Conservation (phyloP, 2,113 vertebrate genomes). For the Rhegmatorhina hoffmannsi region DNA sequence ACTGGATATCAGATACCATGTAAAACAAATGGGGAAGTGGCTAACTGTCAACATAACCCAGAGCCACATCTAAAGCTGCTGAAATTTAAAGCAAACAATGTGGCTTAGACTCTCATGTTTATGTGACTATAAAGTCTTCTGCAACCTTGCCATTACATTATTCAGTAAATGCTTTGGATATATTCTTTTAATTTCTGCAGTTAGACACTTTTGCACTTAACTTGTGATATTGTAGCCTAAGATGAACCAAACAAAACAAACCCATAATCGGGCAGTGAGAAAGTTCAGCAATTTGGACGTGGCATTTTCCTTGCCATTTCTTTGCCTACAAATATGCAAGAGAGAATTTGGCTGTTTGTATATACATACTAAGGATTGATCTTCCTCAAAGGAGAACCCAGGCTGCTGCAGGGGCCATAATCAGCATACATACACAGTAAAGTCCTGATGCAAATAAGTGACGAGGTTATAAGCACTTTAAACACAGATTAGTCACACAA, state of each 20-base stretch:
- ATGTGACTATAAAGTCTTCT: neutral
- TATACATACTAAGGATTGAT: neutral
- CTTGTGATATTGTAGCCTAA: neutral
- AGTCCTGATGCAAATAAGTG: neutral
- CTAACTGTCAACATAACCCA: neutral
- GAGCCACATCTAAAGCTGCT: neutral
- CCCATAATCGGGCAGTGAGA: rapidly evolving
- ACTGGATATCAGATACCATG: neutral
- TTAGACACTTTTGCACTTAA: neutral
- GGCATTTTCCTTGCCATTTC: neutral
- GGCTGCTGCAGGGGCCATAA: neutral
- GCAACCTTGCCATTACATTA: rapidly evolving
- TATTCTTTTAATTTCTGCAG: neutral
- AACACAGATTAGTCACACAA: neutral
- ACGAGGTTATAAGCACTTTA: neutral
- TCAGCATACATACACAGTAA: rapidly evolving
- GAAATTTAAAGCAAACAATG: neutral
- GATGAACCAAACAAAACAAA: neutral
- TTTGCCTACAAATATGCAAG: neutral
- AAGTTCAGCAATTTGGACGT: neutral
- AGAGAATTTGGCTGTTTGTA: neutral
- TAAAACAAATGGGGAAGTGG: constrained; percentile 1
- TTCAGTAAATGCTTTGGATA: neutral
- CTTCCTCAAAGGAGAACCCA: neutral
- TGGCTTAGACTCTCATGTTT: neutral